These are phyloP conservation scores for Vulpes ferrilata DNA, from an alignment of 2,113 vertebrate genomes.

Conservation along the genomic window DNA sequence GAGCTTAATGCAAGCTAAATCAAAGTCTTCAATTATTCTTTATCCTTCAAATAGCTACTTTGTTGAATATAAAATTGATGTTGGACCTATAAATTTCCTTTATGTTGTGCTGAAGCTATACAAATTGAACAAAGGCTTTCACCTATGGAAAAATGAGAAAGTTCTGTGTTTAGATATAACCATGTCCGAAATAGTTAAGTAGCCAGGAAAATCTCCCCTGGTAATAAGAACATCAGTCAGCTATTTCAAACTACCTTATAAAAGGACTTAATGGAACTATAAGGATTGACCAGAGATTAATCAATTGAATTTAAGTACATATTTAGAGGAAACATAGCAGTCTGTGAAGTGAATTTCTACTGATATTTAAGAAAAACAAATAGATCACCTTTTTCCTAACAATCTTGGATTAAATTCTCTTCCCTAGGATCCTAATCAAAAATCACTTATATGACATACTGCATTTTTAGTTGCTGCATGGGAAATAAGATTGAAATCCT, in stretches of 20 bases:
- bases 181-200: not conserved
- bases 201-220: not conserved
- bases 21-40: slow-evolving; percentile 49
- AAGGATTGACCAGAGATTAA: not conserved
- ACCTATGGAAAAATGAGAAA: slow-evolving; percentile 55
- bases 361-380: slow-evolving; percentile 11
- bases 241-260: not conserved
- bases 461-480: not conserved
- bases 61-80: not conserved
- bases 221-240: not conserved
- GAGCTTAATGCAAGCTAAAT: slow-evolving; percentile 48
- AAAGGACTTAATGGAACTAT: not conserved
- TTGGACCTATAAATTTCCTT: slow-evolving; percentile 55
- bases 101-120: not conserved
- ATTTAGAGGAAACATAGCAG: not conserved
- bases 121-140: slow-evolving; percentile 29
- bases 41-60: slow-evolving; percentile 33
- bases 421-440: not conserved
- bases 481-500: not conserved
- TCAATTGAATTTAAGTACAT: not conserved
- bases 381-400: not conserved
- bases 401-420: slow-evolving; percentile 7
- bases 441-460: not conserved
- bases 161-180: not conserved
- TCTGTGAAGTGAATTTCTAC: slow-evolving; percentile 35